Base-by-base conservation (phyloP, 2,888 invertebrate genomes). In the Griposia aprilina region DNA sequence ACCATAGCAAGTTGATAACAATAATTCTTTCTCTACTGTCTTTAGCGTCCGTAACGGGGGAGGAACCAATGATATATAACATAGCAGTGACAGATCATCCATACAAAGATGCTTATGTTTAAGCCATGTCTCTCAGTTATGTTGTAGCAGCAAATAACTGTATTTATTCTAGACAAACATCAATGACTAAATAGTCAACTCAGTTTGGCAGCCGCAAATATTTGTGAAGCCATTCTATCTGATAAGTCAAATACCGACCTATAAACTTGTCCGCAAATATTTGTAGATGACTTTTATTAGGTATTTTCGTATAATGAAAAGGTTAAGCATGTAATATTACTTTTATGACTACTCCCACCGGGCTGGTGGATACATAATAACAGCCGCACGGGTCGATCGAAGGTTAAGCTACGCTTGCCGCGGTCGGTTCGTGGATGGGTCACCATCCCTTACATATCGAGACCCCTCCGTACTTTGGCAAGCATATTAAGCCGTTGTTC, bases 171-270 rank as follows among this genome's bases (percentile, higher is more conserved):
- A 41, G 30, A 7, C 52, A 65, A 65, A 65, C 26, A 52, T 69
- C 17, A 77, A 17, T 20, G 23, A 55, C 30, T 52, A 36, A 50
- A 59, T 62, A 50, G 23, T 67, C 26, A n/a, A 41, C 48, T n/a
- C 66, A 74, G 57, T 78, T 78, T 66, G 82, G 36, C 36, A 74
- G 67, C 23, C 26, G n/a, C 75, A 67, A 82, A 80, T 75, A 80
- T 82, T 74, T 82, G 67, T 15, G 36, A 41, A 67, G 23, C n/a
- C 55, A 48, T 48, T 60, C 59, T n/a, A 48, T 23, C 6, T 5
- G 17, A 67, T 67, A 74, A 50, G 30, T 75, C 67, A 50, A 57
- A 75, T 67, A 62, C 41, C 1, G 30, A 36, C 30, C 36, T 55
- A n/a, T 57, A 55, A 50, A 68, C 60, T 67, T 57, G 55, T 41